phyloP scores from a whole-genome alignment of 2,797 vertebrate genomes.

The Cyclopterus lumpus region DNA sequence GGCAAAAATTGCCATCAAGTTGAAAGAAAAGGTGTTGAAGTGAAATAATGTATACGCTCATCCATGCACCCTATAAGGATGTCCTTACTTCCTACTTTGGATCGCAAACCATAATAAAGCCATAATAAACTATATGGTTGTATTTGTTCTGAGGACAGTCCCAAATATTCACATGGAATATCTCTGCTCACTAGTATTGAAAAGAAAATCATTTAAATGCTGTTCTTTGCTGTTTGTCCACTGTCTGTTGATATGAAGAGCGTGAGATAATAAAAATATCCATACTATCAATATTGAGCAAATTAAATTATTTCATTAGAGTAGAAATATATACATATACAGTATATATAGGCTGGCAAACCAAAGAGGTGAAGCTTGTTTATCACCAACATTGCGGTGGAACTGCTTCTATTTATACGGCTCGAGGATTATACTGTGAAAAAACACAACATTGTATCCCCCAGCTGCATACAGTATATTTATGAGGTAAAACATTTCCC shows the following conservation, averaged over 20 bases:
- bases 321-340: neutral
- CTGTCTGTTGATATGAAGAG: neutral
- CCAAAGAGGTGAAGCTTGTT: constrained; percentile 8
- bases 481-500: constrained; percentile 33
- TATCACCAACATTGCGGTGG: constrained; percentile 4
- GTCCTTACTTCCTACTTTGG: neutral
- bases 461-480: constrained; percentile 16
- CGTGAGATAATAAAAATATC: neutral
- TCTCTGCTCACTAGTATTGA: neutral
- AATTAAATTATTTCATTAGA: neutral
- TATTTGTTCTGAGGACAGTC: neutral
- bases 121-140: neutral
- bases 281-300: neutral
- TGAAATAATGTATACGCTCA: neutral
- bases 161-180: neutral
- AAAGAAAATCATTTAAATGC: neutral
- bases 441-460: constrained; percentile 31
- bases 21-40: neutral
- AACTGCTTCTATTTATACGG: constrained; percentile 13
- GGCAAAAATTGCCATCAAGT: neutral
- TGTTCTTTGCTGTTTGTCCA: neutral
- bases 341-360: neutral
- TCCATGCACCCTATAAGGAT: neutral
- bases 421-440: neutral
- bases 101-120: neutral